These are phyloP conservation scores for Melanchra persicariae DNA, from an alignment of 2,888 invertebrate genomes.

Conservation along the genomic window DNA sequence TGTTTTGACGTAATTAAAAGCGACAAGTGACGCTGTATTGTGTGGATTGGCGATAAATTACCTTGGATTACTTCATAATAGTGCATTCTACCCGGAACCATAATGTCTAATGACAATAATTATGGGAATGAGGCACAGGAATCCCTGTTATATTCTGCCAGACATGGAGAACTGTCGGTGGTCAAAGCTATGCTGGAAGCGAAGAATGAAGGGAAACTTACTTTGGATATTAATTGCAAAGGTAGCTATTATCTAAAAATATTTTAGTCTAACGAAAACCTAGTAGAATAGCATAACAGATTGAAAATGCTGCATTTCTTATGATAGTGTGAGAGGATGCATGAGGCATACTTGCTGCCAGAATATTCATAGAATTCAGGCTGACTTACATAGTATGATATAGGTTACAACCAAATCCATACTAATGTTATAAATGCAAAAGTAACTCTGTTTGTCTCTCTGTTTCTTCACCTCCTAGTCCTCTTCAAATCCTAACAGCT, in stretches of 20 bases:
- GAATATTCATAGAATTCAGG: neutral
- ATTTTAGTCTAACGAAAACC: neutral
- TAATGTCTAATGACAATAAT: conserved; percentile 76
- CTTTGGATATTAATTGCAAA: conserved; percentile 92
- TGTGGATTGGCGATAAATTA: conserved; percentile 20
- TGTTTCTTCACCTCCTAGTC: no score
- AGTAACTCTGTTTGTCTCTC: no score
- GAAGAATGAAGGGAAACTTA: conserved; percentile 86
- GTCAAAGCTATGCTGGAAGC: conserved; percentile 90
- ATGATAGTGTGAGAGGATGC: no score
- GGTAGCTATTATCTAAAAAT: conserved; percentile 78
- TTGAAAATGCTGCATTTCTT: neutral
- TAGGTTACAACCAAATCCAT: no score
- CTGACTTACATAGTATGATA: neutral
- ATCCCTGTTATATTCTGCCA: conserved; percentile 91
- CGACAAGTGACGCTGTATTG: conserved; percentile 51
- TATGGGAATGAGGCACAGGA: conserved; percentile 88
- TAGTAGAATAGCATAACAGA: neutral
- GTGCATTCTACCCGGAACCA: conserved; percentile 53
- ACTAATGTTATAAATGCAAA: no score
- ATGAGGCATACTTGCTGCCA: no score
- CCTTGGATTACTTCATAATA: conserved; percentile 12
- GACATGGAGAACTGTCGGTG: conserved; percentile 91
- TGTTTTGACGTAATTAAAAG: conserved; percentile 35
- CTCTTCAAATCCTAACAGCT: no score